Base-by-base conservation (phyloP, 2,888 invertebrate species). In the Horisme vitalbata region DNA sequence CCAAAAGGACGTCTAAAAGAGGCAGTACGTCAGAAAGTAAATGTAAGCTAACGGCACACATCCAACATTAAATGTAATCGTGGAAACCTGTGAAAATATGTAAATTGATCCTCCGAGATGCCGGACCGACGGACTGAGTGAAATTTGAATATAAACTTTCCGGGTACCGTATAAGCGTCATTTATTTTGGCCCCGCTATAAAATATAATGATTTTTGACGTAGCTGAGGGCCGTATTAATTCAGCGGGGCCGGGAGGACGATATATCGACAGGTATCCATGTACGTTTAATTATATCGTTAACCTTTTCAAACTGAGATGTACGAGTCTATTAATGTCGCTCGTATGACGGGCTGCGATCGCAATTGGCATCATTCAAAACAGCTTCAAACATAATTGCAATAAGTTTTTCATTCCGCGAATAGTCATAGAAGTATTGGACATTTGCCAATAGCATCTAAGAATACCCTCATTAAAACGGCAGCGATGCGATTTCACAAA, bases 151-250 rank as follows among this genome's bases (percentile, higher is more conserved):
- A 85, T 85, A 88, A 88, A 88, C 85, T 87, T 87, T 79, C 77
- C 34, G 28, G 33, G 35, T 46, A 36, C 38, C 36, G 43, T 53
- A 49, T 46, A 86, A 81, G 86, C 83, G 81, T 75, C 88, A 88
- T 87, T 88, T 87, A 86, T 85, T 89, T 82, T 71, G 78, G 75
- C 79, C 85, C 77, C 71, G 58, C 65, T 82, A 83, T 88, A 88
- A 88, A 89, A 86, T 88, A 84, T 88, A 86, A 88, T 87, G 86
- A 85, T 88, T 89, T 89, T 85, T 87, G 87, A 84, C 84, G 80
- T 73, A 76, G 79, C 80, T 75, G 73, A 71, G 69, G 72, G 79
- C 77, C 71, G 75, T 86, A 85, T 85, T 65, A 79, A 85, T 86
- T 83, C 79, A 77, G 79, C 69, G 82, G 76, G 74, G 62, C 23